Conservation (phyloP, 2,888 invertebrate genomes). For the Drosophila nigricruria region DNA sequence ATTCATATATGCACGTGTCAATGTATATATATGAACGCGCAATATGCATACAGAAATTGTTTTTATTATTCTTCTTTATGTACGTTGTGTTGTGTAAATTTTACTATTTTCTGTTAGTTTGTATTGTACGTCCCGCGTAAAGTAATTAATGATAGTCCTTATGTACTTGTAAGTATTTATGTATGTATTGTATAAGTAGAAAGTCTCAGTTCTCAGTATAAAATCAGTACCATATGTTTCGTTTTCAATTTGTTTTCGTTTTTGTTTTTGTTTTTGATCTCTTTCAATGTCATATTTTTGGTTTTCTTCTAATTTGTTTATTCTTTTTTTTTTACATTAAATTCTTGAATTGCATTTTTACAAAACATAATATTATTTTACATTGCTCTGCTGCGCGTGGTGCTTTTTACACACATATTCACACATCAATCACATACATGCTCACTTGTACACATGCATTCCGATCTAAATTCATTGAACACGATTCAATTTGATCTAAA, state of each 20-base stretch:
- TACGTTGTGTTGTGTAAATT: conserved; percentile 62
- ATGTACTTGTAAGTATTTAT: conserved; percentile 58
- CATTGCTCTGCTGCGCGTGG: conserved; percentile 70
- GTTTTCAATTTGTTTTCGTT: conserved; percentile 59
- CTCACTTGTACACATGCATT: conserved; percentile 22
- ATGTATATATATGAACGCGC: neutral
- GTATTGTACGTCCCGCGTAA: conserved; percentile 60
- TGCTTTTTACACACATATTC: conserved; percentile 61
- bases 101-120: conserved; percentile 69
- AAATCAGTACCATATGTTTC: conserved; percentile 79
- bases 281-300: conserved; percentile 31
- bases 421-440: conserved; percentile 29
- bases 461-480: conserved; percentile 11
- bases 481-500: neutral
- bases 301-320: conserved; percentile 26
- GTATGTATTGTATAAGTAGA: conserved; percentile 69
- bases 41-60: conserved; percentile 15
- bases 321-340: conserved; percentile 32
- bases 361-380: conserved; percentile 57
- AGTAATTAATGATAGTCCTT: conserved; percentile 69
- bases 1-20: neutral
- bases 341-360: conserved; percentile 42
- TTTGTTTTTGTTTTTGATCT: too few species aligned
- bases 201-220: conserved; percentile 81
- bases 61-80: conserved; percentile 1